Percentiles rank a stretch among this genome's conserved stretches.
phyloP scores from a whole-genome alignment of 1,140 invertebrate species.

The Bombus picipes region DNA sequence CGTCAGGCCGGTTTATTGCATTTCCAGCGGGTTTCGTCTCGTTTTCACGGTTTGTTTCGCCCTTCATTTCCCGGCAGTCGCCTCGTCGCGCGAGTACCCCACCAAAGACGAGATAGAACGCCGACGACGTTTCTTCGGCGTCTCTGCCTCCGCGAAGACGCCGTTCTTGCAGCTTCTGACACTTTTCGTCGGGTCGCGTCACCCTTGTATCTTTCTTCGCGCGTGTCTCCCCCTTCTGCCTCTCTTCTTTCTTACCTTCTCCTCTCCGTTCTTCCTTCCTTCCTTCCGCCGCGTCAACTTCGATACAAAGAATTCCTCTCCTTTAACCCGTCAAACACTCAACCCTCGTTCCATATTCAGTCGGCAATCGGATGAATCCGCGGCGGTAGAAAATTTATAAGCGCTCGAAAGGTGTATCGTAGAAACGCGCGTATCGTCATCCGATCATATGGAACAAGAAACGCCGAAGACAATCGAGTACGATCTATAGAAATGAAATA shows the following conservation, averaged over 20 bases:
- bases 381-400: constrained; percentile 39
- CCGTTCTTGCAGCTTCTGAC: constrained; percentile 65
- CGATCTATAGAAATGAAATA: background rate
- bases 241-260: constrained; percentile 52
- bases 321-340: constrained; percentile 34
- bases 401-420: background rate
- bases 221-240: background rate
- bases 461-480: background rate
- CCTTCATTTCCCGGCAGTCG: constrained; percentile 65
- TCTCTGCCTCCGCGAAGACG: constrained; percentile 13
- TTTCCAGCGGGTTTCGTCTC: constrained; percentile 74
- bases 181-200: constrained; percentile 58
- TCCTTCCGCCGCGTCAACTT: constrained; percentile 71
- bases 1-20: constrained; percentile 76
- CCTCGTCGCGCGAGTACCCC: constrained; percentile 16
- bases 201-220: constrained; percentile 36
- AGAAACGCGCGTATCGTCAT: background rate
- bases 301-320: constrained; percentile 56
- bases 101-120: constrained; percentile 36
- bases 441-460: background rate
- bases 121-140: constrained; percentile 58
- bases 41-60: constrained; percentile 80
- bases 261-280: background rate
- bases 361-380: constrained; percentile 58
- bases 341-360: constrained; percentile 42